Evolutionary conservation across 2,888 invertebrate genomes (phyloP).

Genomic region (Rhagium mordax): DNA sequence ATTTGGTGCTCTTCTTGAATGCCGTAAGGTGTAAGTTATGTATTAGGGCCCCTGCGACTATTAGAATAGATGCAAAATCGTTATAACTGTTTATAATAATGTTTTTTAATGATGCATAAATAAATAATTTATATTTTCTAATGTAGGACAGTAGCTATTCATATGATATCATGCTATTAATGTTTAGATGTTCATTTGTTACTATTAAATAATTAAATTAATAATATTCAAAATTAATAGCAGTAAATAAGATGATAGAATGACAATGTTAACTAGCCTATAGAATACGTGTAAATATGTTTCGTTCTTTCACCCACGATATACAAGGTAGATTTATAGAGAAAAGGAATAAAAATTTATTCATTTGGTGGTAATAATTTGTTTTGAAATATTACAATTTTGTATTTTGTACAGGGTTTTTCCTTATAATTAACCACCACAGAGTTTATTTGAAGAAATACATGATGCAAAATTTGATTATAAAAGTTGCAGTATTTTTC

Average conservation of each 20-base stretch:
- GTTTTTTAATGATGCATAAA: constrained; percentile 5
- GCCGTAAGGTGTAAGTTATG: constrained; percentile 9
- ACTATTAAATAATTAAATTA: background rate
- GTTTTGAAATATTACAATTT: no score
- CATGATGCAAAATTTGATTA: no score
- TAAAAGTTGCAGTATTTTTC: no score
- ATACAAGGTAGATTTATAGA: no score
- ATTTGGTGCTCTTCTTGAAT: constrained; percentile 7
- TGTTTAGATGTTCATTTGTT: background rate
- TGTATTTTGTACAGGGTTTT: no score
- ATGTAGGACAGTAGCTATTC: background rate
- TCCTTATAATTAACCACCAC: no score
- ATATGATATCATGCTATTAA: background rate
- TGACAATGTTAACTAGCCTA: background rate
- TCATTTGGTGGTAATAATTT: no score
- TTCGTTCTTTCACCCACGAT: no score
- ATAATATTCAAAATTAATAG: background rate
- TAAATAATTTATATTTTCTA: background rate
- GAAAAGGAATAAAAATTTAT: no score
- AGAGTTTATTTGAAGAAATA: no score
- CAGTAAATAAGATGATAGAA: background rate
- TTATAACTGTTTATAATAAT: constrained; percentile 9
- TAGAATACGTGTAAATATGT: background rate
- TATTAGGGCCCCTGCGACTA: constrained; percentile 11
- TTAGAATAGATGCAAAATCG: constrained; percentile 22